Evolutionary conservation across 2,113 vertebrate genomes (phyloP), one percentile per base, ranked within the genome.

Genomic region (Taurulus bubalis): DNA sequence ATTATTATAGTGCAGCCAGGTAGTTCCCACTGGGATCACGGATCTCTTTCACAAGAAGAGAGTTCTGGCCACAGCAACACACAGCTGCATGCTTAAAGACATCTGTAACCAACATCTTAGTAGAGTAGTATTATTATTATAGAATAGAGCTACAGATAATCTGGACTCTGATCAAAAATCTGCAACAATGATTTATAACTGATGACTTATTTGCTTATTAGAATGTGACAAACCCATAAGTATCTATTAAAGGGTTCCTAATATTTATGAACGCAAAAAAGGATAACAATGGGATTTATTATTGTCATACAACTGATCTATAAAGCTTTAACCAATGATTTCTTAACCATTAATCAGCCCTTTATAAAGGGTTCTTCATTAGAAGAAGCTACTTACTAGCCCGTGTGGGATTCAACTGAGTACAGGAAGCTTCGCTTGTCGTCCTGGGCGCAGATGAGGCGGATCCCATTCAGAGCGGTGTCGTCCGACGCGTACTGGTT

Each of bases 391-490:
- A 80, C 88, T 85, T 85, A 93, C 93, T 87, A 91, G 80, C 91
- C 92, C 47, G 86, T 76, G 34, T 60, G 26, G 63, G 94, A 92
- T 72, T 92, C 91, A 20, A 83, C 0, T 0, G 80, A 73, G 47
- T 91, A 93, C 36, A 91, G n/a, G 5, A 80, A 93, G 82, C 30
- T 92, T 3, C 90, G 74, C 68, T 65, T 79, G 20, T 12, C 73
- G 0, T 0, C 69, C 42, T 85, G 83, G 62, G 85, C 82, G 1
- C 95, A 96, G 80, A 90, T 91, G 34, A 96, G 93, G 40, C 95
- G 93, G 66, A 96, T 93, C 12, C 93, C 89, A 0, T 92, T 94
- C 26, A 94, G 64, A 60, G 93, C 85, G 0, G 90, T 93, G 82
- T 94, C 94, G 34, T 92, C 93, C 0, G 1, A 3, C 6, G 3